Conservation (phyloP, 2,113 vertebrate species). For the Probosciger aterrimus region DNA sequence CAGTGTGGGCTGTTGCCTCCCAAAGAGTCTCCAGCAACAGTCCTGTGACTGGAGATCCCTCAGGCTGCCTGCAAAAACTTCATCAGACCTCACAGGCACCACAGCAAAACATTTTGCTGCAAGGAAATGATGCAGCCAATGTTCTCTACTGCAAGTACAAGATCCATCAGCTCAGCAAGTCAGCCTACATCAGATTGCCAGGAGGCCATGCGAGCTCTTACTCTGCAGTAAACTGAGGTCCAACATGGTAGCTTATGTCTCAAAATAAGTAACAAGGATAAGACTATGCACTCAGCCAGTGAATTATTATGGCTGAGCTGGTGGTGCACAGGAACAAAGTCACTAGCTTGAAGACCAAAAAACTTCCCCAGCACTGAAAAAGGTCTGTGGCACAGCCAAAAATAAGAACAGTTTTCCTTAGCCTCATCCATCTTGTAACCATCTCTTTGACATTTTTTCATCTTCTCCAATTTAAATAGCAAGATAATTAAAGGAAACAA, state of each 20-base stretch:
- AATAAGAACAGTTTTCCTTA: background rate
- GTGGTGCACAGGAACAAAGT: background rate
- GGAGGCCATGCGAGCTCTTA: background rate
- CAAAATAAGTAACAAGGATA: background rate
- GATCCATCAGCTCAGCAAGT: background rate
- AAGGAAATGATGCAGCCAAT: background rate
- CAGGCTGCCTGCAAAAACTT: background rate
- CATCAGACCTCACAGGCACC: background rate
- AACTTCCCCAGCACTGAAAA: background rate
- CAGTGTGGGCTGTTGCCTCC: background rate
- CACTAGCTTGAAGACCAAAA: background rate
- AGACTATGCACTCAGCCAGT: background rate
- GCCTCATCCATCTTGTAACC: background rate
- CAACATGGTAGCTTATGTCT: background rate
- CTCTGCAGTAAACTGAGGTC: background rate
- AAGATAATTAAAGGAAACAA: background rate
- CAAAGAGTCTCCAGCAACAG: background rate
- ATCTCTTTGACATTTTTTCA: background rate
- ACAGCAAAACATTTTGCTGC: background rate
- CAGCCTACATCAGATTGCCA: background rate
- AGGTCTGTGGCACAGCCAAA: background rate
- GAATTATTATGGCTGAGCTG: background rate
- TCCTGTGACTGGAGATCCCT: background rate
- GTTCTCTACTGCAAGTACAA: background rate
- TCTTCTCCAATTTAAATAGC: background rate